A percentile compares a stretch with the other conserved stretches of the same genome.
Conservation (phyloP, 64 coral and sea anemone species). For the Cladopsammia gracilis region DNA sequence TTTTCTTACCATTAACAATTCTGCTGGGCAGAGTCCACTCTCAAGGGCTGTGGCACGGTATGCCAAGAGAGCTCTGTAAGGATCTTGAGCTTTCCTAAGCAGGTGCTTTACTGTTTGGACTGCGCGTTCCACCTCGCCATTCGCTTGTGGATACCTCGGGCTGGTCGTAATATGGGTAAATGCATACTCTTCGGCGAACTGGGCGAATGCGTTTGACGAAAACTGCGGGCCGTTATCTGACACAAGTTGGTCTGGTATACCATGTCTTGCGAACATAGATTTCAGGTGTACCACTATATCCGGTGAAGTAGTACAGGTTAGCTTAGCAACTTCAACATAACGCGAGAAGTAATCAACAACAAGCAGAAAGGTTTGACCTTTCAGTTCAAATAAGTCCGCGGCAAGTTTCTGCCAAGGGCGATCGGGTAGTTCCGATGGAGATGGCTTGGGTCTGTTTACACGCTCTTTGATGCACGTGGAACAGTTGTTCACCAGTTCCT, state of each 20-base stretch:
- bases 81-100: slow-evolving; percentile 16
- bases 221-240: slow-evolving; percentile 32
- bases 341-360: slow-evolving; percentile 7
- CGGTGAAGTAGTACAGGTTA: neutral
- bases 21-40: slow-evolving; percentile 27
- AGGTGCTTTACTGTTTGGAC: slow-evolving; percentile 33
- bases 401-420: slow-evolving; percentile 13
- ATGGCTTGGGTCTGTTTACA: neutral
- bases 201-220: neutral
- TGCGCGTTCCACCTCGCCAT: slow-evolving; percentile 3
- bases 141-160: slow-evolving; percentile 27
- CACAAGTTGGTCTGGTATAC: slow-evolving; percentile 21
- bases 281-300: slow-evolving; percentile 10
- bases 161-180: slow-evolving; percentile 12
- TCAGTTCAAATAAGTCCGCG: slow-evolving; percentile 22
- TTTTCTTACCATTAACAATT: slow-evolving; percentile 37
- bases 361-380: slow-evolving; percentile 15
- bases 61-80: slow-evolving; percentile 3
- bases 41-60: slow-evolving; percentile 28
- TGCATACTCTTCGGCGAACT: slow-evolving; percentile 15
- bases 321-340: slow-evolving; percentile 17
- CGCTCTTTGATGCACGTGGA: neutral
- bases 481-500: neutral
- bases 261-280: slow-evolving; percentile 28
- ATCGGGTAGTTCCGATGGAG: neutral